Evolutionary conservation across 2,113 vertebrate species (phyloP).

Genomic region (Beaufortia kweichowensis): DNA sequence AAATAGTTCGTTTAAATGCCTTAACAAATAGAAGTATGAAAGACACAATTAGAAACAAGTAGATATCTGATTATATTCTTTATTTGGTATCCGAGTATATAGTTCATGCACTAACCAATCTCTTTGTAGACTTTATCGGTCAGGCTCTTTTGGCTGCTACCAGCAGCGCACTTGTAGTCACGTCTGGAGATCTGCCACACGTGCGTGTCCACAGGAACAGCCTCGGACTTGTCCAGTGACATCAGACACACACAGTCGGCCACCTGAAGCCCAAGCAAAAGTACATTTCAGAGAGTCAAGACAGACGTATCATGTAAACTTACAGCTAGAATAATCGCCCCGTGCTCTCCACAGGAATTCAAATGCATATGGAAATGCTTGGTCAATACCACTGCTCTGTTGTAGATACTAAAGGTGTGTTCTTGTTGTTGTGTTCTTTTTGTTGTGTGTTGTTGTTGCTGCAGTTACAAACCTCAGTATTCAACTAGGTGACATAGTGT

Average conservation of each 20-base stretch:
- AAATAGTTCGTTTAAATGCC: no score
- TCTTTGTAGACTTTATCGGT: conserved; percentile 81
- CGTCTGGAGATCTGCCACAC: conserved; percentile 90
- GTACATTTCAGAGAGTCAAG: background rate
- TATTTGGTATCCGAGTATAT: background rate
- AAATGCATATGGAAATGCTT: background rate
- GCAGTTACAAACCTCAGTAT: no score
- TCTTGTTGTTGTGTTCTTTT: no score
- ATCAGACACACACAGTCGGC: conserved; percentile 94
- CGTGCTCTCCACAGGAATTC: background rate
- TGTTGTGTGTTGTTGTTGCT: no score
- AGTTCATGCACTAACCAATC: conserved; percentile 77
- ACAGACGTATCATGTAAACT: background rate
- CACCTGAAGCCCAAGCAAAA: conserved; percentile 73
- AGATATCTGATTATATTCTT: no score
- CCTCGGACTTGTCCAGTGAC: conserved; percentile 90
- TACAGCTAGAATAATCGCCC: background rate
- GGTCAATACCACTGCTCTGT: no score
- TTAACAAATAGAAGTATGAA: no score
- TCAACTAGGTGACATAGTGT: no score
- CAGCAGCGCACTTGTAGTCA: conserved; percentile 76
- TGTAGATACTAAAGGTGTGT: no score
- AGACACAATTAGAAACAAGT: no score
- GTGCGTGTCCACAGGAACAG: conserved; percentile 90
- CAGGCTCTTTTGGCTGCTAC: conserved; percentile 71